Evolutionary conservation across 1,140 invertebrate genomes (phyloP).

Genomic region (Pseudomyrmex sp.): DNA sequence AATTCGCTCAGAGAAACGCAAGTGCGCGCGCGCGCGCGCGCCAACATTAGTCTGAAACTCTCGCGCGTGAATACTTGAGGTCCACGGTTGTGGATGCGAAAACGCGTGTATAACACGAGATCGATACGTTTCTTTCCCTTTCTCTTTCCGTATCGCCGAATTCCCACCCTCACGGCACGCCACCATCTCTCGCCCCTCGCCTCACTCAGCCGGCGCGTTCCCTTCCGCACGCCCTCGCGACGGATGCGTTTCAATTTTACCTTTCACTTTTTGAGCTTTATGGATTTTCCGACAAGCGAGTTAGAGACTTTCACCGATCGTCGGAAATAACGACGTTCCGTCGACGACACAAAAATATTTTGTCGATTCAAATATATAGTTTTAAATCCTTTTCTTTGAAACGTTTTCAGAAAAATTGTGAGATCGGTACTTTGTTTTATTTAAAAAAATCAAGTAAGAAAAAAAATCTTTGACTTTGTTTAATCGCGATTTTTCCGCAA

Average conservation of each 20-base stretch:
- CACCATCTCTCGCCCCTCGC: conserved; percentile 24
- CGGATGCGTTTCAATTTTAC: conserved; percentile 59
- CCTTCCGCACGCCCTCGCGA: conserved; percentile 27
- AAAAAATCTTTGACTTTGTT: too few species aligned
- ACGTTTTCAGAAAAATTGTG: background rate
- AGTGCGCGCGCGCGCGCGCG: conserved; percentile 3
- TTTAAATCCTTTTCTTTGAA: background rate
- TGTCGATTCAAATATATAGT: background rate
- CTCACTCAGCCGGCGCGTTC: conserved; percentile 36
- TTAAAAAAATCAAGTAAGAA: background rate
- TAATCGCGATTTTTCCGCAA: conserved; percentile 19
- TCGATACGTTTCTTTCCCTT: conserved; percentile 74
- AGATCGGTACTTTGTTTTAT: background rate
- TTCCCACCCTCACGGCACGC: conserved; percentile 26
- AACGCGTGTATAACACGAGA: conserved; percentile 66
- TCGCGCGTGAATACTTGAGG: conserved; percentile 4
- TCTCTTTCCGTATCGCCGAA: conserved; percentile 61
- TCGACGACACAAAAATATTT: background rate
- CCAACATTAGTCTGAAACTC: conserved; percentile 32
- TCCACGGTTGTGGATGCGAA: conserved; percentile 63
- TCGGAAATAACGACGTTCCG: background rate
- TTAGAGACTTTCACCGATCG: conserved; percentile 7
- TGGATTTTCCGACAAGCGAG: conserved; percentile 61
- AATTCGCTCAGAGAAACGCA: conserved; percentile 70
- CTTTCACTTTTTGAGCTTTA: conserved; percentile 68